Conservation (phyloP, 2,113 vertebrate genomes). For the Pheucticus melanocephalus region DNA sequence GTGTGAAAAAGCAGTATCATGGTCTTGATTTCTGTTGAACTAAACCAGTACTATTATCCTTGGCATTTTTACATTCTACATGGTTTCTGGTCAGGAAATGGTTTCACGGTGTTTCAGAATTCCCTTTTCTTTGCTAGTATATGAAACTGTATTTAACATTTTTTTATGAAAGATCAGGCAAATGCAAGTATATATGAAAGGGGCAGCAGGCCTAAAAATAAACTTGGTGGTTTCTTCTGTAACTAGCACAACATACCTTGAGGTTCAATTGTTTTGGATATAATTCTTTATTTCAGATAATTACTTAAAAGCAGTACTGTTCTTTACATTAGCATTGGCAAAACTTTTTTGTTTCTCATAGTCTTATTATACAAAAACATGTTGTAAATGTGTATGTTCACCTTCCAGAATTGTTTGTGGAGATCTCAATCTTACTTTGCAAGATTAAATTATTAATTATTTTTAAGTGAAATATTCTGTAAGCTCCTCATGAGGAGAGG, state of each 20-base stretch:
- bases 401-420: not conserved
- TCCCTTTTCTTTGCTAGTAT: not conserved
- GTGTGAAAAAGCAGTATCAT: not conserved
- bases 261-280: not conserved
- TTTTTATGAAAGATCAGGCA: not conserved
- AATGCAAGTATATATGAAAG: not conserved
- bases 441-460: not conserved
- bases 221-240: not conserved
- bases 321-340: not conserved
- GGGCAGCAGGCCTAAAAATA: not conserved
- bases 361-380: not conserved
- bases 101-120: not conserved
- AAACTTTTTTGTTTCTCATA: not conserved
- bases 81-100: not conserved
- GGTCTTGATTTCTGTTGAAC: not conserved
- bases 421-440: not conserved
- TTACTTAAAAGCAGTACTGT: not conserved
- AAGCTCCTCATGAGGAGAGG: not conserved
- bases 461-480: not conserved
- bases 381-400: not conserved
- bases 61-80: not conserved
- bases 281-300: not conserved
- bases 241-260: rapidly evolving
- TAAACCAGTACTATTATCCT: not conserved
- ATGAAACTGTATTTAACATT: not conserved